phyloP scores from a whole-genome alignment of 2,113 vertebrate species.

The Zosterops hypoxanthus region DNA sequence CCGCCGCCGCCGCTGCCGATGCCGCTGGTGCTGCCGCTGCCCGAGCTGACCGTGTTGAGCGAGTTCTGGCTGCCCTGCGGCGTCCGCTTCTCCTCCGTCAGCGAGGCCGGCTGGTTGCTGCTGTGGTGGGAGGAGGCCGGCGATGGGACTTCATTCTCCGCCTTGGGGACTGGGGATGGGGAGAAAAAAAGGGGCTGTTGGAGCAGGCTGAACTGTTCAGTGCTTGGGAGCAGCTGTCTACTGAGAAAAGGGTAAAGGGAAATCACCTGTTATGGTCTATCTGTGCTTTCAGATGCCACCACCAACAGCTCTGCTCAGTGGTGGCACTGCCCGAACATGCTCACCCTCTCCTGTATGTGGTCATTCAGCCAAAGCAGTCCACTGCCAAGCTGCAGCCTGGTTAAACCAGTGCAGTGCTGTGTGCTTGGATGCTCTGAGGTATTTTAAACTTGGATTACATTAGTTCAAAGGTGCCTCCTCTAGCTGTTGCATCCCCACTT shows the following conservation, averaged over 20 bases:
- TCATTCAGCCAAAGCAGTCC: neutral
- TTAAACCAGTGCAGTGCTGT: neutral
- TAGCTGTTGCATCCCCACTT: neutral
- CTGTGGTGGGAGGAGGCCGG: constrained; percentile 98
- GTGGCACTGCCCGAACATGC: neutral
- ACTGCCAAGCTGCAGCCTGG: accelerated
- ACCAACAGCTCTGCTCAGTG: neutral
- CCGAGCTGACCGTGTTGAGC: constrained; percentile 95
- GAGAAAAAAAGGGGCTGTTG: neutral
- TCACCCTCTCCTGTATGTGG: neutral
- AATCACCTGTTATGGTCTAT: neutral
- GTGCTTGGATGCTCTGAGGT: neutral
- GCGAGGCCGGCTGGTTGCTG: constrained; percentile 92
- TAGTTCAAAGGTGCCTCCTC: neutral
- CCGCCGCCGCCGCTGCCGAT: constrained; percentile 87
- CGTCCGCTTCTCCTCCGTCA: constrained; percentile 93
- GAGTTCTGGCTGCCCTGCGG: constrained; percentile 98
- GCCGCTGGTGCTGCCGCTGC: constrained; percentile 95
- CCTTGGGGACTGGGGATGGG: constrained; percentile 80
- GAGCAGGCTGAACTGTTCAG: accelerated
- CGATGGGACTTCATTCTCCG: constrained; percentile 92
- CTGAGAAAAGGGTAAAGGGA: neutral
- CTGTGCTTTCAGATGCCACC: neutral
- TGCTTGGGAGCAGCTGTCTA: neutral
- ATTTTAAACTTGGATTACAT: neutral